Evolutionary conservation across 2,797 vertebrate genomes (phyloP), one percentile per base, ranked within the genome.

Genomic region (Atherinosoma microstoma): DNA sequence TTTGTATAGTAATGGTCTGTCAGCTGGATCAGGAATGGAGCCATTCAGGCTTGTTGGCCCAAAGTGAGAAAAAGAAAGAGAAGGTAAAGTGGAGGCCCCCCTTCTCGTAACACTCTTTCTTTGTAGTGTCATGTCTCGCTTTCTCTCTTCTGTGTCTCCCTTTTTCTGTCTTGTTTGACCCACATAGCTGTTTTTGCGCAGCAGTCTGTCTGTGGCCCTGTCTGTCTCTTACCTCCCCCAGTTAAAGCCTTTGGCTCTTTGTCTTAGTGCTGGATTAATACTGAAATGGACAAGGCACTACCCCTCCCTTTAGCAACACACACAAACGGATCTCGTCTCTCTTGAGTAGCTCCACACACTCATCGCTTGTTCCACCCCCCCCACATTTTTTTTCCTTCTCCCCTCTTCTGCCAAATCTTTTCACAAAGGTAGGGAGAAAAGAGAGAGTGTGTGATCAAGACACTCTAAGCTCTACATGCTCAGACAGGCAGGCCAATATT

Each of bases 401-500:
- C 69, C 76, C 70, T 38, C 53, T 58, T 59, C 68, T 73, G 83
- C 62, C 47, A 32, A 74, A 76, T 81, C 61, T 85, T 84, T 88
- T 79, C 47, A 82, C 58, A 3, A 70, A 84, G 72, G 80, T 80
- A 40, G 38, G 38, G 78, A 64, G 58, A 61, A 67, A 83, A 71
- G 51, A 40, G 81, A 56, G 79, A 70, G 77, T 83, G 70, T 87
- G 82, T 57, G 15, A 88, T 89, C 80, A 86, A 85, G 82, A 87
- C 82, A 81, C 84, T 72, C 78, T 34, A 54, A 84, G 81, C 85
- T 73, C 73, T 89, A 86, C 94, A 30, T 89, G 94, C 91, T 91
- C 90, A 91, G 94, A 93, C 94, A 94, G 84, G 93, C 92, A 71
- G 83, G 86, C 89, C 87, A 86, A 90, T 91, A 88, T 91, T 92